Evolutionary conservation across 1,140 invertebrate genomes (phyloP).

Genomic region (Acromyrmex echinatior): DNA sequence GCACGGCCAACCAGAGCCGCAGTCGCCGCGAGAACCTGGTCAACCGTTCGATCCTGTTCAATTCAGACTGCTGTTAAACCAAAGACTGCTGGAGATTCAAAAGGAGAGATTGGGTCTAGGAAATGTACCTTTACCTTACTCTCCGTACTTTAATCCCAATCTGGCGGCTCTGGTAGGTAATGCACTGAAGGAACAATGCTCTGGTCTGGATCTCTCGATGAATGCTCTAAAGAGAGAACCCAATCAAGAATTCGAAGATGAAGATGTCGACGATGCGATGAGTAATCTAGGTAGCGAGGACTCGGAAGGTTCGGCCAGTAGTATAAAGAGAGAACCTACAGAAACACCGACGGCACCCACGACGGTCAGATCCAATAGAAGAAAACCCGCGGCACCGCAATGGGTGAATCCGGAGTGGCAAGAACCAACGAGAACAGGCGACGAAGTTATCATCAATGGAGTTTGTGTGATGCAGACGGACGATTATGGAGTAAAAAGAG

Average conservation of each 20-base stretch:
- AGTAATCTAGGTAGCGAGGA: conserved; percentile 93
- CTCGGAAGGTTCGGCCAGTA: conserved; percentile 87
- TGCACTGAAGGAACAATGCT: conserved; percentile 92
- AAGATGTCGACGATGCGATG: conserved; percentile 91
- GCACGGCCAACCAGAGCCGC: conserved; percentile 90
- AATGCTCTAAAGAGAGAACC: conserved; percentile 91
- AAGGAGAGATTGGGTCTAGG: conserved; percentile 92
- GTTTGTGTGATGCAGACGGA: conserved; percentile 96
- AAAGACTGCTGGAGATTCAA: conserved; percentile 94
- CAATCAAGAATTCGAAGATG: conserved; percentile 90
- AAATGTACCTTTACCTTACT: conserved; percentile 91
- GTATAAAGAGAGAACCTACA: conserved; percentile 88
- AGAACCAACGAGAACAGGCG: conserved; percentile 88
- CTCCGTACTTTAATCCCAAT: conserved; percentile 92
- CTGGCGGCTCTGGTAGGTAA: conserved; percentile 90
- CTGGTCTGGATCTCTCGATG: conserved; percentile 94
- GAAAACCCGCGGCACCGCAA: conserved; percentile 98
- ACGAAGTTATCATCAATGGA: conserved; percentile 96
- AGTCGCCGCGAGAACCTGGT: conserved; percentile 90
- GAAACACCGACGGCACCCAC: conserved; percentile 86
- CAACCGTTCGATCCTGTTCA: conserved; percentile 96
- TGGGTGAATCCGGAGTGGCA: conserved; percentile 98
- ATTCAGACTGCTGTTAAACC: conserved; percentile 95
- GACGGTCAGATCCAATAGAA: conserved; percentile 89
- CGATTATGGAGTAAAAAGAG: conserved; percentile 89